These are phyloP conservation scores for Meda fulgida DNA, from an alignment of 2,797 vertebrate species.

Conservation along the genomic window DNA sequence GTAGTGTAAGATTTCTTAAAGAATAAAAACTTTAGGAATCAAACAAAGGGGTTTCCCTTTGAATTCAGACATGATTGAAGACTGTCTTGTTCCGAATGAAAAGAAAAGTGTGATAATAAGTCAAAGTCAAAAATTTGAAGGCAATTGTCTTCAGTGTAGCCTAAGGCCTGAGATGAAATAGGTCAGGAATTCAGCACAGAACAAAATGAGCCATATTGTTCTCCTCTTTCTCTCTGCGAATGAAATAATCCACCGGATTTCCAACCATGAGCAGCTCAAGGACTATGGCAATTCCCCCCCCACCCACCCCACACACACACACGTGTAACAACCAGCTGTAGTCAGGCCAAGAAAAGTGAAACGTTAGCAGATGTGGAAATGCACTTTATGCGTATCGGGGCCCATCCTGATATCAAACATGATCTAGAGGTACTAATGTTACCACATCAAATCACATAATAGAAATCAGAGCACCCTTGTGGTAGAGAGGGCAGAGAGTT, in stretches of 20 bases:
- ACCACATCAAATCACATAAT: conserved; percentile 29
- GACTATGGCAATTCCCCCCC: background rate
- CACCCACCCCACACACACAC: background rate
- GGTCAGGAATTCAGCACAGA: conserved; percentile 33
- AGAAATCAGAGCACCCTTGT: conserved; percentile 16
- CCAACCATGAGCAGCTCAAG: background rate
- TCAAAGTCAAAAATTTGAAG: conserved; percentile 28
- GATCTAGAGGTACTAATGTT: conserved; percentile 23
- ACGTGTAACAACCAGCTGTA: background rate
- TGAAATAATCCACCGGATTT: conserved; percentile 32
- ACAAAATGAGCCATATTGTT: conserved; percentile 27
- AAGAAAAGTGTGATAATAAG: conserved; percentile 33
- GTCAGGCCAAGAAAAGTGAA: conserved; percentile 17
- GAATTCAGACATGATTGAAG: conserved; percentile 22
- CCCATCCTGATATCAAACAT: conserved; percentile 33
- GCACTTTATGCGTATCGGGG: background rate
- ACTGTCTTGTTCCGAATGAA: conserved; percentile 19
- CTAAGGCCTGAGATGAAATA: conserved; percentile 33
- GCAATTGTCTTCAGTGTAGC: conserved; percentile 27
- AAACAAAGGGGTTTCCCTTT: background rate
- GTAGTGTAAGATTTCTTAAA: conserved; percentile 3
- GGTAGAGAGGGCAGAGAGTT: conserved; percentile 1
- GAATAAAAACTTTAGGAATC: background rate
- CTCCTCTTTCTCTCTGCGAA: conserved; percentile 15
- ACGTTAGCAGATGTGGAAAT: conserved; percentile 34